phyloP scores from a whole-genome alignment of 2,113 vertebrate species.

The Dolichallabes microphthalmus region DNA sequence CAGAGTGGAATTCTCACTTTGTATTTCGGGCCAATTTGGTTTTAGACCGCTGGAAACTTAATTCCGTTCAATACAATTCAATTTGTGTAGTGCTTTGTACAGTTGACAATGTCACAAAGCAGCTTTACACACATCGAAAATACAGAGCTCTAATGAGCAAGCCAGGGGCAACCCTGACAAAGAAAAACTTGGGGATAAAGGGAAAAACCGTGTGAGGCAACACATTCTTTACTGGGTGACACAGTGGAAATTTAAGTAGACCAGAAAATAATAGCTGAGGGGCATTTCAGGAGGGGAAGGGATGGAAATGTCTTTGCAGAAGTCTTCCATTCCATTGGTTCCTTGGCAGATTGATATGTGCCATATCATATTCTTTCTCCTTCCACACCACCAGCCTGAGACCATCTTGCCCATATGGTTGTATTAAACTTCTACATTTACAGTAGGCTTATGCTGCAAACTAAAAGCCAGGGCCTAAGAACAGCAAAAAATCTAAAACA shows the following conservation, averaged over 20 bases:
- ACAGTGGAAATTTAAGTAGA: constrained; percentile 23
- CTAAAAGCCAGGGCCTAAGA: neutral
- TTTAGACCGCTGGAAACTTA: neutral
- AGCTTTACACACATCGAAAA: neutral
- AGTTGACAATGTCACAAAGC: constrained; percentile 1
- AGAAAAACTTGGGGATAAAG: neutral
- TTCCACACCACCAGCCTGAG: neutral
- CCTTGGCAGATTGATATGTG: neutral
- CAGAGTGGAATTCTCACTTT: neutral
- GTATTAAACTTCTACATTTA: neutral
- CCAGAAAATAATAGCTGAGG: constrained; percentile 27
- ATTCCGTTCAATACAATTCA: neutral
- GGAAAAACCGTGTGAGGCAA: constrained; percentile 11
- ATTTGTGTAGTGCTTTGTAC: neutral
- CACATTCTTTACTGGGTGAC: constrained; percentile 4
- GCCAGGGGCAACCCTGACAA: neutral
- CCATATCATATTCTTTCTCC: no score
- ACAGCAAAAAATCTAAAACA: neutral
- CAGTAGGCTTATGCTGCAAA: no score
- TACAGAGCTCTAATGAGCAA: constrained; percentile 9
- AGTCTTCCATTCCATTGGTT: neutral
- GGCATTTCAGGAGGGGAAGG: neutral
- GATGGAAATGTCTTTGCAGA: constrained; percentile 7
- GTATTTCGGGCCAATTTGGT: neutral
- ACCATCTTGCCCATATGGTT: neutral